These are phyloP conservation scores for Drosophila suzukii DNA, from an alignment of 1,140 invertebrate genomes.

Conservation along the genomic window DNA sequence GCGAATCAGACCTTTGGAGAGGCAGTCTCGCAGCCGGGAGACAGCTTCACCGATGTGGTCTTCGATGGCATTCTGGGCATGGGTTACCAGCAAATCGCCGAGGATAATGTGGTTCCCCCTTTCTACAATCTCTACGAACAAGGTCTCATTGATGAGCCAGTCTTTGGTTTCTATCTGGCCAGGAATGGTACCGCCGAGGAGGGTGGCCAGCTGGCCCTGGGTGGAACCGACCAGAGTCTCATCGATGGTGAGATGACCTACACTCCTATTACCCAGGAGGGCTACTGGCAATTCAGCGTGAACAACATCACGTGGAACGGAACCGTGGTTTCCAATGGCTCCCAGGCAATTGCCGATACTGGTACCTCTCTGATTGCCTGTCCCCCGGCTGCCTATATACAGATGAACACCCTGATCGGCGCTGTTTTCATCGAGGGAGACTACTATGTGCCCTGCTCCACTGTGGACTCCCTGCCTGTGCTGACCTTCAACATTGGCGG, in stretches of 20 bases:
- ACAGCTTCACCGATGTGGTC: constrained; percentile 95
- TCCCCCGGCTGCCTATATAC: constrained; percentile 81
- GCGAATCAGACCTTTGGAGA: constrained; percentile 97
- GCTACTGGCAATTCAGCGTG: constrained; percentile 83
- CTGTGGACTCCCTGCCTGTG: constrained; percentile 43
- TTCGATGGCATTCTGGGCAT: constrained; percentile 98
- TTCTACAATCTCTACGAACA: constrained; percentile 97
- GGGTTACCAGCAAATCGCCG: constrained; percentile 94
- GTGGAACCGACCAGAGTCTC: constrained; percentile 62
- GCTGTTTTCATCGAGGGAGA: constrained; percentile 36
- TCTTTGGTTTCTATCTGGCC: constrained; percentile 98
- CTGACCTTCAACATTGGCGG: constrained; percentile 62
- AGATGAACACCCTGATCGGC: constrained; percentile 57
- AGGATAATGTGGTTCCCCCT: constrained; percentile 94
- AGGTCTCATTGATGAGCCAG: constrained; percentile 89
- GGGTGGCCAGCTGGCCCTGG: constrained; percentile 67
- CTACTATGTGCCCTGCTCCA: constrained; percentile 57
- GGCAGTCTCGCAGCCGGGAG: constrained; percentile 95
- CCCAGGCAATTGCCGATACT: constrained; percentile 91
- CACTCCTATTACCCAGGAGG: constrained; percentile 65
- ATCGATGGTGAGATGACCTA: constrained; percentile 71
- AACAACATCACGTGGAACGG: constrained; percentile 50
- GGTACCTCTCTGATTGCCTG: constrained; percentile 91
- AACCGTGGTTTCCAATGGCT: constrained; percentile 84
- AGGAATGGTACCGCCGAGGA: constrained; percentile 54